A percentile compares a stretch with the other conserved stretches of the same genome.
phyloP scores from a whole-genome alignment of 2,888 invertebrate species.

The Agrilus mali region DNA sequence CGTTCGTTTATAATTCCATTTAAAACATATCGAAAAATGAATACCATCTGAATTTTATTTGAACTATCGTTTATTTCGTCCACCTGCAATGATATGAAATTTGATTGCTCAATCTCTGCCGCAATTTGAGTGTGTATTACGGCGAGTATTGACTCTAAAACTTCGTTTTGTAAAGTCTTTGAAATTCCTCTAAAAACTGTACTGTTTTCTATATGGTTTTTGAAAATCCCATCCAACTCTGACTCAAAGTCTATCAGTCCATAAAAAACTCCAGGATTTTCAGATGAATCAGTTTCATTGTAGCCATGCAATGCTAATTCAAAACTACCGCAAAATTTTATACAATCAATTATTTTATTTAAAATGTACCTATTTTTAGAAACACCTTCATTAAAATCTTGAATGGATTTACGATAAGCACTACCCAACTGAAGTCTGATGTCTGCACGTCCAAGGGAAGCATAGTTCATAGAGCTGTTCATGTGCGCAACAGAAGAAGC shows the following conservation, averaged over 20 bases:
- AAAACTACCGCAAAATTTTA: constrained; percentile 2
- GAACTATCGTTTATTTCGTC: constrained; percentile 2
- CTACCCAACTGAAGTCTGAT: background rate
- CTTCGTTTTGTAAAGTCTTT: constrained; percentile 1
- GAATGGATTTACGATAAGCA: background rate
- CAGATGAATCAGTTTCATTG: background rate
- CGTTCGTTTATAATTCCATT: background rate
- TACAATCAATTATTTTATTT: constrained; percentile 2
- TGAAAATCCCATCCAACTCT: background rate
- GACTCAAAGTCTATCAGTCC: background rate
- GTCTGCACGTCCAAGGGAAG: background rate
- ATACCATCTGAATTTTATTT: background rate
- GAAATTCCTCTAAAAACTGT: background rate
- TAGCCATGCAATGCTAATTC: background rate
- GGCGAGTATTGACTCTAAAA: background rate
- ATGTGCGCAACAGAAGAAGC: no score
- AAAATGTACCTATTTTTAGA: constrained; percentile 1
- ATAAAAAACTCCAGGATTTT: constrained; percentile 2
- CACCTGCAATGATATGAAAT: background rate
- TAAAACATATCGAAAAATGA: constrained; percentile 1
- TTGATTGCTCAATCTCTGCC: background rate
- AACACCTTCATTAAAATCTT: background rate
- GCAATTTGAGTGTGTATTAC: background rate
- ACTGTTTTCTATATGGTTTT: background rate
- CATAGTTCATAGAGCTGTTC: background rate